These are phyloP conservation scores for Aphaenogaster floridana DNA, from an alignment of 1,140 invertebrate genomes.

Conservation along the genomic window DNA sequence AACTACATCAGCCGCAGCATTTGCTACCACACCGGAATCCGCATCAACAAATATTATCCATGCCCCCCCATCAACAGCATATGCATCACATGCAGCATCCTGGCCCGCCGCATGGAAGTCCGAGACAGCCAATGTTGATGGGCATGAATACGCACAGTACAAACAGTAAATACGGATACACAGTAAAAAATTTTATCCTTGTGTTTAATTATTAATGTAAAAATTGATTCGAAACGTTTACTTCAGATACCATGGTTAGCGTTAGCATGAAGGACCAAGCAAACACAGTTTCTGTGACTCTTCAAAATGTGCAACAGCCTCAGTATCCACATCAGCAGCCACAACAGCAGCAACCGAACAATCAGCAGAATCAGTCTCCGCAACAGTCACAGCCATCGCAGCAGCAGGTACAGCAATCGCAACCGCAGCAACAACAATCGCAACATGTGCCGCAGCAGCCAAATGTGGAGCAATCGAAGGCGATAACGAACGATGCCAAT, in stretches of 20 bases:
- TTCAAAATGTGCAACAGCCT: slow-evolving; percentile 78
- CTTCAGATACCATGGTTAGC: slow-evolving; percentile 82
- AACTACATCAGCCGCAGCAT: slow-evolving; percentile 84
- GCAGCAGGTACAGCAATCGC: slow-evolving; percentile 55
- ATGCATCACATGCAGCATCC: slow-evolving; percentile 86
- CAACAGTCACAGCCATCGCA: slow-evolving; percentile 44
- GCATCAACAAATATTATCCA: slow-evolving; percentile 85
- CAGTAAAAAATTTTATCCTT: background rate
- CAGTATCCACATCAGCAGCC: slow-evolving; percentile 72
- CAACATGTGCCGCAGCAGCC: slow-evolving; percentile 71
- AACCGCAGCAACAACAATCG: slow-evolving; percentile 62
- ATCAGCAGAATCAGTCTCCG: slow-evolving; percentile 44
- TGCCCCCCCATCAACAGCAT: slow-evolving; percentile 83
- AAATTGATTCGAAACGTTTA: slow-evolving; percentile 10
- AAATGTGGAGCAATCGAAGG: slow-evolving; percentile 79
- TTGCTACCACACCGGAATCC: slow-evolving; percentile 82
- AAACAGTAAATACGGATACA: slow-evolving; percentile 76
- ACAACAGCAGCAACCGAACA: slow-evolving; percentile 65
- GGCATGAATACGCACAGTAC: slow-evolving; percentile 83
- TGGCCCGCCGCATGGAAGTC: slow-evolving; percentile 81
- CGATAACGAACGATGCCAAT: slow-evolving; percentile 71
- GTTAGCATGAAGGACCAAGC: slow-evolving; percentile 83
- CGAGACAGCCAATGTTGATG: slow-evolving; percentile 84
- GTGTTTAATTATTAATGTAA: background rate
- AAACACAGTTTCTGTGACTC: slow-evolving; percentile 79